Evolutionary conservation across 2,797 vertebrate genomes (phyloP).

Genomic region (Jordanella pulchra): DNA sequence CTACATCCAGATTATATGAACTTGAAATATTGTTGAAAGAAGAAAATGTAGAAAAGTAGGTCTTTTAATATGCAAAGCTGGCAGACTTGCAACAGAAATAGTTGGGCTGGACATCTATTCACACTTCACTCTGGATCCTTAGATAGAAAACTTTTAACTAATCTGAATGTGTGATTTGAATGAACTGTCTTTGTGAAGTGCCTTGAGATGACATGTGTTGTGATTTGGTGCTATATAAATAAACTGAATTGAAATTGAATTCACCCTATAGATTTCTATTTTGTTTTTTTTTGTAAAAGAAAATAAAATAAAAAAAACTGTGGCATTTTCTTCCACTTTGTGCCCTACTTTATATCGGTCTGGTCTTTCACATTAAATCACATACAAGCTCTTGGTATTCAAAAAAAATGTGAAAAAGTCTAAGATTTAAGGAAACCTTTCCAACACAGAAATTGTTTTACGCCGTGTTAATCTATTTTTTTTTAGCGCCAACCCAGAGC

Average conservation of each 20-base stretch:
- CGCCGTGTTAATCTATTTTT: slow-evolving; percentile 22
- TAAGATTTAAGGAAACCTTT: neutral
- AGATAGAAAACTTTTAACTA: too few species aligned
- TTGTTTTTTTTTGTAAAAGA: too few species aligned
- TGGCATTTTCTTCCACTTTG: neutral
- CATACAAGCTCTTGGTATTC: neutral
- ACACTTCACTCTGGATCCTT: too few species aligned
- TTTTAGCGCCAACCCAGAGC: slow-evolving; percentile 90
- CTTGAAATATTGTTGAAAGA: neutral
- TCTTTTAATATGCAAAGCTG: neutral
- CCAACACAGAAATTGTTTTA: neutral
- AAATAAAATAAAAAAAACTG: neutral
- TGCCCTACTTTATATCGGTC: neutral
- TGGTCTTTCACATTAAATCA: neutral
- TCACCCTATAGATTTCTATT: neutral
- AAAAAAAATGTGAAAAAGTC: neutral
- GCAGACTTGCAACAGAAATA: neutral
- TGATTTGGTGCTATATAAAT: too few species aligned
- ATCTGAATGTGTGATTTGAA: too few species aligned
- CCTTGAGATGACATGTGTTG: too few species aligned
- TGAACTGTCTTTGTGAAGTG: too few species aligned
- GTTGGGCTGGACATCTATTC: neutral
- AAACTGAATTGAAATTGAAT: too few species aligned
- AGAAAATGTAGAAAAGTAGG: neutral
- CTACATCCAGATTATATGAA: neutral